Evolutionary conservation across 2,888 invertebrate species (phyloP).

Genomic region (Acholoe squamosa): DNA sequence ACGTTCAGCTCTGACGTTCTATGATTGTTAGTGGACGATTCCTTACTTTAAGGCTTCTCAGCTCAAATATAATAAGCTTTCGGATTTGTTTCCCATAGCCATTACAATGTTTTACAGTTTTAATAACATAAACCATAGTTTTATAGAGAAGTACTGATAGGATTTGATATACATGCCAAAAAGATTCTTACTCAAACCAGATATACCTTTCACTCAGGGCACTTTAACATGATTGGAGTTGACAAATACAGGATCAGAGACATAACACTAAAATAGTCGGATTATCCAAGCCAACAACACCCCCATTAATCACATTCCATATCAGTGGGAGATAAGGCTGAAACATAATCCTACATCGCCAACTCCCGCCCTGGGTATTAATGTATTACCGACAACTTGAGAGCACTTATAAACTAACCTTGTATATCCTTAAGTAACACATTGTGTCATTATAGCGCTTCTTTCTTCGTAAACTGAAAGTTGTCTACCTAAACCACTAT

Average conservation of each 20-base stretch:
- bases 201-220: neutral
- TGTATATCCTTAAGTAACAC: neutral
- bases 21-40: too few relatives aligned
- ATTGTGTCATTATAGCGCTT: neutral
- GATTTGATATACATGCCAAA: neutral
- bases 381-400: neutral
- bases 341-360: neutral
- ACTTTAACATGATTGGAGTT: neutral
- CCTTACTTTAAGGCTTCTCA: slow-evolving; percentile 19
- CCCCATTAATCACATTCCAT: neutral
- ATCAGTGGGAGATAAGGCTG: neutral
- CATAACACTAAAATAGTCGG: neutral
- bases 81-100: neutral
- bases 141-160: neutral
- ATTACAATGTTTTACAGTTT: neutral
- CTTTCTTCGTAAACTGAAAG: neutral
- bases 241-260: neutral
- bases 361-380: neutral
- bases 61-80: slow-evolving; percentile 18
- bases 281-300: neutral
- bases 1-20: too few relatives aligned
- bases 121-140: neutral
- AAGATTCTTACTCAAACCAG: slow-evolving; percentile 10
- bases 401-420: neutral
- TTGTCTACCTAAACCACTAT: neutral